Evolutionary conservation across 2,797 vertebrate genomes (phyloP).

Genomic region (Pangasius mekongensis): DNA sequence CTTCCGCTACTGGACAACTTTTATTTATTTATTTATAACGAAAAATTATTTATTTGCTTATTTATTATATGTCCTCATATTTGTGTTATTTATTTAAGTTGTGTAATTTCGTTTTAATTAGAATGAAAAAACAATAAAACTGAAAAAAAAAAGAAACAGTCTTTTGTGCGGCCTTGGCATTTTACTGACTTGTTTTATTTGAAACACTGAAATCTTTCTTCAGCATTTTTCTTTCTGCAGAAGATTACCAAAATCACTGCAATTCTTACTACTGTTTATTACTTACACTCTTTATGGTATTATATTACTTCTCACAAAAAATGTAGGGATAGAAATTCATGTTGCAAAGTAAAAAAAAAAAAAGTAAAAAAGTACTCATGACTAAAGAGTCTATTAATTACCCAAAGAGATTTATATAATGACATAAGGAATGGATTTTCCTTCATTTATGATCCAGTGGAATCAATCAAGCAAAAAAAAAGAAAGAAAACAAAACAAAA

Average conservation of each 20-base stretch:
- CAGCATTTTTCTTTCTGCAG: too few species aligned
- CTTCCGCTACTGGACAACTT: too few species aligned
- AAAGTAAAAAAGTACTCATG: too few species aligned
- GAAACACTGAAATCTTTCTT: not conserved
- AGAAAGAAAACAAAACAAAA: not conserved
- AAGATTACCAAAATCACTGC: not conserved
- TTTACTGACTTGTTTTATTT: not conserved
- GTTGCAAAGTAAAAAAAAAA: not conserved
- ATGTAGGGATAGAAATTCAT: not conserved
- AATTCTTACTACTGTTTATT: not conserved
- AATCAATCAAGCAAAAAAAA: not conserved
- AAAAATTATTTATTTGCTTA: constrained; percentile 1
- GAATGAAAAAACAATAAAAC: not conserved
- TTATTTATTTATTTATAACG: constrained; percentile 20
- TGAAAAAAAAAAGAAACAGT: not conserved
- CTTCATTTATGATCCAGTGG: not conserved
- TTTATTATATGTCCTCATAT: constrained; percentile 23
- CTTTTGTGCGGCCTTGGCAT: not conserved
- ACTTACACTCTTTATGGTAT: not conserved
- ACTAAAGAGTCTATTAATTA: not conserved
- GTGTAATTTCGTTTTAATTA: not conserved
- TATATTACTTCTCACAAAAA: not conserved
- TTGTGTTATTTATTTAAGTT: constrained; percentile 59
- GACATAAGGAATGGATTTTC: not conserved
- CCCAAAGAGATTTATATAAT: not conserved